Evolutionary conservation across 2,888 invertebrate genomes (phyloP).

Genomic region (Junonia oenone): DNA sequence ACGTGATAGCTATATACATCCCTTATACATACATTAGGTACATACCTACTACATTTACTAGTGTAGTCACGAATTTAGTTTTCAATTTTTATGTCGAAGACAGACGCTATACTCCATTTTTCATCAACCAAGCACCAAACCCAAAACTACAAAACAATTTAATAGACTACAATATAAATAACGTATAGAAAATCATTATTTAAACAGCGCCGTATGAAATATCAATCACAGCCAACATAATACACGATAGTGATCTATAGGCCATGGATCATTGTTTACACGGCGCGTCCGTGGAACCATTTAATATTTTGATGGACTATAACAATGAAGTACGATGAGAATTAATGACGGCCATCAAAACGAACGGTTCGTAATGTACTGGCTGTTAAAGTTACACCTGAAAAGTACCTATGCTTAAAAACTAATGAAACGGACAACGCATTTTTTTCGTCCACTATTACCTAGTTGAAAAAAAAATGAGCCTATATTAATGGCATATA

Average conservation of each 20-base stretch:
- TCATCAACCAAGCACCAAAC: too few relatives aligned
- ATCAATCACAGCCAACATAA: not conserved
- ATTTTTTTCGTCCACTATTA: too few relatives aligned
- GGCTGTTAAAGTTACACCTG: not conserved
- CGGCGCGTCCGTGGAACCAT: conserved; percentile 16
- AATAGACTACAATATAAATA: not conserved
- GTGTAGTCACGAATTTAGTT: too few relatives aligned
- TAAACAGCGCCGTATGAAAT: not conserved
- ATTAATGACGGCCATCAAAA: conserved; percentile 18
- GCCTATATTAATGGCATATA: too few relatives aligned
- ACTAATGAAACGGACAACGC: too few relatives aligned
- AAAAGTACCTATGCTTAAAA: not conserved
- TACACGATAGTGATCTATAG: conserved; percentile 10
- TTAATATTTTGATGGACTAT: conserved; percentile 24
- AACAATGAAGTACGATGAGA: conserved; percentile 21
- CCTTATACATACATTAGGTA: too few relatives aligned
- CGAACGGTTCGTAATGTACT: conserved; percentile 6
- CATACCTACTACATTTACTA: too few relatives aligned
- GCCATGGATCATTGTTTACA: conserved; percentile 18
- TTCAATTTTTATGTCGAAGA: too few relatives aligned
- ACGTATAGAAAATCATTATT: not conserved
- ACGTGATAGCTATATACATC: not conserved
- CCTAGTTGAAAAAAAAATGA: too few relatives aligned
- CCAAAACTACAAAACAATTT: not conserved
- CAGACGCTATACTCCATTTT: too few relatives aligned